phyloP scores from a whole-genome alignment of 1,140 invertebrate genomes.

The Lineus longissimus region DNA sequence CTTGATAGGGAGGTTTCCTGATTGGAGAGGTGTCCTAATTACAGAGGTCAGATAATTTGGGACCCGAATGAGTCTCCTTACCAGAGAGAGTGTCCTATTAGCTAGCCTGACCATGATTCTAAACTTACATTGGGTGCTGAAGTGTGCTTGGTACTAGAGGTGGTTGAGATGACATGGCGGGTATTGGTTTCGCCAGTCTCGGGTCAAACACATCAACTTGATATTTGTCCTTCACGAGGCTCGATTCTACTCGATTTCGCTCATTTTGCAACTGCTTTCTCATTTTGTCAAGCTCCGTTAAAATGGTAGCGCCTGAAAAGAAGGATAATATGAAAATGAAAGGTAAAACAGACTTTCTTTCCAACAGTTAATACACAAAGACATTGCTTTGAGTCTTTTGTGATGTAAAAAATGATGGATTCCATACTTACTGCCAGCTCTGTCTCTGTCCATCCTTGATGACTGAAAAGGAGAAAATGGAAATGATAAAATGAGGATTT shows the following conservation, averaged over 20 bases:
- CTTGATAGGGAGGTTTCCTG: too few relatives aligned
- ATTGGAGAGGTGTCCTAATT: too few relatives aligned
- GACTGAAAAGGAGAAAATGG: too few relatives aligned
- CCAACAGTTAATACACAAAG: too few relatives aligned
- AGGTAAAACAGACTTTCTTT: background rate
- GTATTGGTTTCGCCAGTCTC: slow-evolving; percentile 26
- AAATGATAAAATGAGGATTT: too few relatives aligned
- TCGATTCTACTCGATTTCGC: slow-evolving; percentile 42
- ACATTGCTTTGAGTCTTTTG: too few relatives aligned
- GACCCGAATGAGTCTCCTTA: too few relatives aligned
- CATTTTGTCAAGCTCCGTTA: slow-evolving; percentile 47
- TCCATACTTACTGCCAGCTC: background rate
- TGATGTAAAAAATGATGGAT: background rate
- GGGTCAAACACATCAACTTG: slow-evolving; percentile 49
- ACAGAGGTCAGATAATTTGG: too few relatives aligned
- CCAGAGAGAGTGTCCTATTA: too few relatives aligned
- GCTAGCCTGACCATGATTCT: too few relatives aligned
- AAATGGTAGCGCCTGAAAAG: slow-evolving; percentile 46
- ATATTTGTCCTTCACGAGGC: slow-evolving; percentile 40
- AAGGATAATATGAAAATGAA: background rate
- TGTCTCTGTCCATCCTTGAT: background rate
- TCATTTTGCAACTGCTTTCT: slow-evolving; percentile 47
- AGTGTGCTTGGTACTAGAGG: too few relatives aligned
- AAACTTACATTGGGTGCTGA: too few relatives aligned
- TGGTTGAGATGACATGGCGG: background rate